Percentiles rank a stretch among this genome's conserved stretches.
Evolutionary conservation across 1,140 invertebrate genomes (phyloP).

Genomic region (Drosophila sproati): DNA sequence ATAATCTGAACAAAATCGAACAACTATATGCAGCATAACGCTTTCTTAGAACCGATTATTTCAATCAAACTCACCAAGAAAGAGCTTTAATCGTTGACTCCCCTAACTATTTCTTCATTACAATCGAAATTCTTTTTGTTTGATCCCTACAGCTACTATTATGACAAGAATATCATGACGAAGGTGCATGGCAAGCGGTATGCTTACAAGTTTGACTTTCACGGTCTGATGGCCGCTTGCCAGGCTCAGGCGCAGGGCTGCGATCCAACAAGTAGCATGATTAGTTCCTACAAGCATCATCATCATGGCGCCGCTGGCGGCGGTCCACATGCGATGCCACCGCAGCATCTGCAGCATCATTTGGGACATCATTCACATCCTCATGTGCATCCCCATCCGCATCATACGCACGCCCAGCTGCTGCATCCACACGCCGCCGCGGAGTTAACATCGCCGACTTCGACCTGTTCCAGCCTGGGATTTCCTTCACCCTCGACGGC

Average conservation of each 20-base stretch:
- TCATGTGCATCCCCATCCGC: slow-evolving; percentile 48
- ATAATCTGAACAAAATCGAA: no score
- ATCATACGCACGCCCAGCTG: slow-evolving; percentile 45
- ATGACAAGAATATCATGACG: slow-evolving; percentile 99
- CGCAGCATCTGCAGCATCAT: slow-evolving; percentile 61
- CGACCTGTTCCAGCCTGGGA: slow-evolving; percentile 74
- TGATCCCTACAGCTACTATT: slow-evolving; percentile 93
- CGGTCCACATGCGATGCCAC: slow-evolving; percentile 48
- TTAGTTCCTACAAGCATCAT: slow-evolving; percentile 75
- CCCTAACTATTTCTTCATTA: background rate
- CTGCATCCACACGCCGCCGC: slow-evolving; percentile 43
- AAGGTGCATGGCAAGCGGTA: slow-evolving; percentile 97
- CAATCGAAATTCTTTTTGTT: slow-evolving; percentile 1
- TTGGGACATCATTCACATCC: slow-evolving; percentile 67
- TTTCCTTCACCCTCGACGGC: slow-evolving; percentile 73
- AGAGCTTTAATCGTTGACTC: background rate
- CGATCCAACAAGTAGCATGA: slow-evolving; percentile 74
- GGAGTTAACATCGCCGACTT: slow-evolving; percentile 61
- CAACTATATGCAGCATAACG: no score
- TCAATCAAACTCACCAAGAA: no score
- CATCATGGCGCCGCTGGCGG: slow-evolving; percentile 45
- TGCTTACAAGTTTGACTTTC: slow-evolving; percentile 97
- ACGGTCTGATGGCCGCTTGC: slow-evolving; percentile 92
- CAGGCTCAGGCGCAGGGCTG: slow-evolving; percentile 89
- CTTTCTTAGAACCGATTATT: no score